These are phyloP conservation scores for Lacerta bilineata DNA, from an alignment of 2,797 vertebrate genomes.

Conservation along the genomic window DNA sequence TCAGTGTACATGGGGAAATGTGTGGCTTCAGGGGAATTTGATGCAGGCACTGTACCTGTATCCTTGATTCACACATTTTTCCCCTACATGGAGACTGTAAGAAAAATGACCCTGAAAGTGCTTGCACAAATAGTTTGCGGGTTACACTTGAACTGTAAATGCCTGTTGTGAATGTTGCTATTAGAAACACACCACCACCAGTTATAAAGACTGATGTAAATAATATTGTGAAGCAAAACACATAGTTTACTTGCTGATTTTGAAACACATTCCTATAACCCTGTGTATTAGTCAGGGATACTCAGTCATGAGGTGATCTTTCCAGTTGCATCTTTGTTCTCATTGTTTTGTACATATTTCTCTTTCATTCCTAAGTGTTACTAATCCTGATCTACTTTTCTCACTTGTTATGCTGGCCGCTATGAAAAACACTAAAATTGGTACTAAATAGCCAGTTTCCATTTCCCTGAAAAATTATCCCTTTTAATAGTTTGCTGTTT, in stretches of 20 bases:
- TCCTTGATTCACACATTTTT: neutral
- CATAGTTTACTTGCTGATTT: constrained; percentile 46
- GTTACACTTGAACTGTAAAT: neutral
- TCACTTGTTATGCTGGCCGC: constrained; percentile 42
- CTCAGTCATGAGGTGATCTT: constrained; percentile 9
- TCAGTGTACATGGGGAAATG: neutral
- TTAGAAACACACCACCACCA: constrained; percentile 1
- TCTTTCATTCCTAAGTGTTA: constrained; percentile 27
- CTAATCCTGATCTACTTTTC: constrained; percentile 8
- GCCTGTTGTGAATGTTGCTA: neutral
- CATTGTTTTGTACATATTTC: neutral
- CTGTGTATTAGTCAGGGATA: neutral
- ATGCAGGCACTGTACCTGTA: neutral
- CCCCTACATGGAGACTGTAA: neutral
- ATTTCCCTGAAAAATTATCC: constrained; percentile 35
- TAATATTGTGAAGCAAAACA: neutral
- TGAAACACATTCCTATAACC: constrained; percentile 45
- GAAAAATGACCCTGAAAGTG: neutral
- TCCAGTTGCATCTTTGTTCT: constrained; percentile 45
- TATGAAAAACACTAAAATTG: constrained; percentile 38
- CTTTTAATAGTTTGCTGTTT: constrained; percentile 16
- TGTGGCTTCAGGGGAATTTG: neutral
- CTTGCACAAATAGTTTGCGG: neutral
- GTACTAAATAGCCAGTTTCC: constrained; percentile 41
- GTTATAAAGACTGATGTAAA: neutral